Base-by-base conservation (phyloP, 2,888 invertebrate genomes). In the Melieria crassipennis region DNA sequence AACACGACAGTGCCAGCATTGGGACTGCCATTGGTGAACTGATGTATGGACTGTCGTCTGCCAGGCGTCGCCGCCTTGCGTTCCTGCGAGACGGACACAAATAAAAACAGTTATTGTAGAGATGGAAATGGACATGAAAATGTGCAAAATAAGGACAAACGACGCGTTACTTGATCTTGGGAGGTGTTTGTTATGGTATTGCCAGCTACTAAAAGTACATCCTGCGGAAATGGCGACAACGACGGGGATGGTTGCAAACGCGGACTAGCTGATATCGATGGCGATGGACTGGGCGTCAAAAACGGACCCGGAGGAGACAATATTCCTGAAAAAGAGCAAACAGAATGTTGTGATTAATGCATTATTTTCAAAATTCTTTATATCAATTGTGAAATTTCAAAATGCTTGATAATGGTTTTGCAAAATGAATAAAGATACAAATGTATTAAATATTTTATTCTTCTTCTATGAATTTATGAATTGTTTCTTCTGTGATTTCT, bases 221-320 rank as follows among this genome's bases (percentile, higher is more conserved):
- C 87, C 79, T 87, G 87, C 74, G 85, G 85, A 83, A 87, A 87
- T 79, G 87, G 87, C 75, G 87, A 87, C 74, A 85, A 80, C 73
- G 87, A 87, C 75, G 87, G 87, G 78, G 87, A 87, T 78, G 87
- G 87, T 79, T 87, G 87, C 78, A 87, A 81, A 77, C 87, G 84
- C 77, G 87, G 87, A 82, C 87, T 87, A 82, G 87, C 87, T 82
- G 87, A 86, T 80, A 87, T 86, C 80, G 87, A 87, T 82, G 87
- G 86, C 80, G 87, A 87, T 82, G 87, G 87, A 82, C 87, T 87
- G 82, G 87, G 87, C 82, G 87, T 87, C 81, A 87, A 84, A 86
- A 87, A 87, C 81, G 87, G 86, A 85, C 87, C 87, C 86, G 86
- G 87, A 86, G 87, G 87, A 87, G 85, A 87, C 82, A 86, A 86